Evolutionary conservation across 2,888 invertebrate species (phyloP).

Genomic region (Eurytoma californica): DNA sequence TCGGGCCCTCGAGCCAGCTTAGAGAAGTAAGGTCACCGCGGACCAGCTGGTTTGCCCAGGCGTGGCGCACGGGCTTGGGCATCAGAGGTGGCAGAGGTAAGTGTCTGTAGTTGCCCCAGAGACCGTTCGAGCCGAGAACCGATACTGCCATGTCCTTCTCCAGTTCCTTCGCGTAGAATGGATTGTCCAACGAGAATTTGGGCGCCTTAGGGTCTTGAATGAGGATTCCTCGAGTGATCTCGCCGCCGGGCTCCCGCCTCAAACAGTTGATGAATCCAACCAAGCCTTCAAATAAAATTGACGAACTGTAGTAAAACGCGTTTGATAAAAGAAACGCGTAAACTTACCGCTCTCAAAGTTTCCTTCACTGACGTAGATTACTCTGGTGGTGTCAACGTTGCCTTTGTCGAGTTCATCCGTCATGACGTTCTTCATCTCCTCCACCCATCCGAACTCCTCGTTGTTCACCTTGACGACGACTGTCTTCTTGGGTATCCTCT

Average conservation of each 20-base stretch:
- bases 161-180: conserved; percentile 82
- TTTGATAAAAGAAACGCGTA: neutral
- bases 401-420: conserved; percentile 73
- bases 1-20: conserved; percentile 86
- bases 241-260: conserved; percentile 83
- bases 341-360: conserved; percentile 77
- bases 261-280: conserved; percentile 93
- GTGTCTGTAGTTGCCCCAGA: conserved; percentile 92
- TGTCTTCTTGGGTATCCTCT: conserved; percentile 63
- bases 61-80: conserved; percentile 79
- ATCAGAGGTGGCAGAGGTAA: conserved; percentile 79
- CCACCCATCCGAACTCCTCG: conserved; percentile 71
- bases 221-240: conserved; percentile 79
- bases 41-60: conserved; percentile 85
- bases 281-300: conserved; percentile 78
- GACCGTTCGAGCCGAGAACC: conserved; percentile 77
- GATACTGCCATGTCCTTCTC: conserved; percentile 87
- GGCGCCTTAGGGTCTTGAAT: conserved; percentile 80
- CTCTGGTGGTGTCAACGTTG: conserved; percentile 75
- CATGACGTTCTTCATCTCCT: conserved; percentile 67
- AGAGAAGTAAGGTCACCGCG: conserved; percentile 92
- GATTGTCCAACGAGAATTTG: conserved; percentile 79
- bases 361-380: conserved; percentile 82
- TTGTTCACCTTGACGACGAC: conserved; percentile 64
- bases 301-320: neutral